Evolutionary conservation across 2,888 invertebrate genomes (phyloP), one percentile per base, ranked within the genome.

Genomic region (Eledone cirrhosa): DNA sequence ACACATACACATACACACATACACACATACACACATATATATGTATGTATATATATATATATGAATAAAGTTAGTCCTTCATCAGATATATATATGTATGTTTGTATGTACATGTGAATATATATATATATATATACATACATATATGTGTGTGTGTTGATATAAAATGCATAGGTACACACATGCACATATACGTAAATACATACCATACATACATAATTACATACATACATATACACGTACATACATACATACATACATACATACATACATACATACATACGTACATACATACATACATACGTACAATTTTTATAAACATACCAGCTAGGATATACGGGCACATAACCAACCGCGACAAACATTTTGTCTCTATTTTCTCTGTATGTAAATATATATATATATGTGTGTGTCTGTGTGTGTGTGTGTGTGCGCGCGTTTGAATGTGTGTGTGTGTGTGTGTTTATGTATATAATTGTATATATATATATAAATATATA

Each of bases 331-430:
- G n/a, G n/a, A n/a, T n/a, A n/a, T n/a, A n/a, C n/a, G n/a, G n/a
- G n/a, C n/a, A n/a, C n/a, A n/a, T n/a, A n/a, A n/a, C n/a, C n/a
- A n/a, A n/a, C n/a, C n/a, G n/a, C n/a, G n/a, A n/a, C n/a, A n/a
- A n/a, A n/a, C n/a, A n/a, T n/a, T n/a, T n/a, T n/a, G n/a, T n/a
- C n/a, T n/a, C n/a, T n/a, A n/a, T n/a, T n/a, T n/a, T n/a, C n/a
- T n/a, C n/a, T 8, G 33, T 69, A 69, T 31, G 33, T 69, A 31
- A 19, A 29, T 69, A 29, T 69, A 69, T 69, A 29, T 69, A 69
- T 69, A 5, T 14, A n/a, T 4, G 33, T 69, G 29, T 69, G 33
- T 31, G 29, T 69, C 22, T 69, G 16, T 69, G 22, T 69, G 16
- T 16, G n/a, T 69, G 16, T 69, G n/a, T 69, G 16, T 31, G 8